These are phyloP conservation scores for Hedychridium roseum DNA, from an alignment of 2,888 invertebrate genomes.

Conservation along the genomic window DNA sequence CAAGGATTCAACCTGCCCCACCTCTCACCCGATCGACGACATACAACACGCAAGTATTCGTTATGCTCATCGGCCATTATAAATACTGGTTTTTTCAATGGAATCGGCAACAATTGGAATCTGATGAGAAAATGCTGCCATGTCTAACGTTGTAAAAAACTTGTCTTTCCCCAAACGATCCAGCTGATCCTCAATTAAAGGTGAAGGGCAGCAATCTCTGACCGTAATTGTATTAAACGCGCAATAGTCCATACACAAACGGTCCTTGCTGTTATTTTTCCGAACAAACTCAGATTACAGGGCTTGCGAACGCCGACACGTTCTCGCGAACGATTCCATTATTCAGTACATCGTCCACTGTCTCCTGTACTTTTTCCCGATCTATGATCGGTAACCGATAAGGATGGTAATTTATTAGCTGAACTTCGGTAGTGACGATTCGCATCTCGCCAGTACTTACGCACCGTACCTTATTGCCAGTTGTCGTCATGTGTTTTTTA, in stretches of 20 bases:
- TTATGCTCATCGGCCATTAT: slow-evolving; percentile 42
- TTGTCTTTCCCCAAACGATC: too few relatives aligned
- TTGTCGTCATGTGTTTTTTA: neutral
- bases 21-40: too few relatives aligned
- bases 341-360: neutral
- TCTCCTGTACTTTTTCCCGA: slow-evolving; percentile 7
- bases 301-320: slow-evolving; percentile 11
- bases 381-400: neutral
- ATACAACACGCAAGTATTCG: slow-evolving; percentile 40
- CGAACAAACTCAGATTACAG: slow-evolving; percentile 7
- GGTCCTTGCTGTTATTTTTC: slow-evolving; percentile 12
- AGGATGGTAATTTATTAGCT: slow-evolving; percentile 5
- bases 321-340: slow-evolving; percentile 9
- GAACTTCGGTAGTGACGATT: neutral
- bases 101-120: slow-evolving; percentile 10
- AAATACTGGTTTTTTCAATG: too few relatives aligned
- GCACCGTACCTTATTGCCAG: neutral
- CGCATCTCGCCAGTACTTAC: slow-evolving; percentile 3
- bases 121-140: too few relatives aligned
- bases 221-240: too few relatives aligned
- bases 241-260: too few relatives aligned
- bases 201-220: too few relatives aligned
- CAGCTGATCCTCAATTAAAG: too few relatives aligned
- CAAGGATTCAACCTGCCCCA: too few relatives aligned
- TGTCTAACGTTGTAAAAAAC: too few relatives aligned